Base-by-base conservation (phyloP, 2,113 vertebrate species). In the Notarius lentiginosus region DNA sequence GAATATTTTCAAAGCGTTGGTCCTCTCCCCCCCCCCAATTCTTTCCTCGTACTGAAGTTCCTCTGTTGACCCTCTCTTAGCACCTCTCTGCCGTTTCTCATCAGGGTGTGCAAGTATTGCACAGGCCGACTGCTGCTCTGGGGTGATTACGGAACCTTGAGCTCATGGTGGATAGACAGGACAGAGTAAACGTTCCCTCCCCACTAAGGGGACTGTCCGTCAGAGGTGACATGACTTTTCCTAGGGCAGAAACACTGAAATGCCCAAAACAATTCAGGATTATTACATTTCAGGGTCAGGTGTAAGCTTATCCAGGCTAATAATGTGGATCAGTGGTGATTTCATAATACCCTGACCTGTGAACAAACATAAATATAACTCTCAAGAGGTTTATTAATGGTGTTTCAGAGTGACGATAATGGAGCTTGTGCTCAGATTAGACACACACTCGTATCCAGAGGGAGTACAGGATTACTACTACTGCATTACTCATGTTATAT, bases 61-160 rank as follows among this genome's bases (percentile, higher is more conserved):
- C 76, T 70, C 79, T 85, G 66, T 79, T 85, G 81, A 49, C 56
- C 22, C 22, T 79, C 30, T 49, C 68, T 87, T 77, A 65, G 53
- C 72, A 85, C 47, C 27, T 65, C 73, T 84, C 11, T 76, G 73
- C 47, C 58, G 49, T 58, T 61, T 91, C 93, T 92, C 85, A 87
- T 68, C 7, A 61, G 34, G 56, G 87, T 88, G 86, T 88, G 91
- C 92, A 92, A 92, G 94, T 92, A 92, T 93, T 93, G 92, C 90
- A 90, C 41, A 86, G 15, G 83, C 84, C 87, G 20, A 56, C 82
- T 86, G 30, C 86, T 61, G n/a, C 12, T 2, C 24, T 18, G 14
- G 5, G 8, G 18, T 47, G 70, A 47, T 73, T 73, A 72, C 18
- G 1, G 34, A 68, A 8, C 7, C 24, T 76, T 77, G 79, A 87